Conservation (phyloP, 2,113 vertebrate species). For the Syrmaticus mikado region DNA sequence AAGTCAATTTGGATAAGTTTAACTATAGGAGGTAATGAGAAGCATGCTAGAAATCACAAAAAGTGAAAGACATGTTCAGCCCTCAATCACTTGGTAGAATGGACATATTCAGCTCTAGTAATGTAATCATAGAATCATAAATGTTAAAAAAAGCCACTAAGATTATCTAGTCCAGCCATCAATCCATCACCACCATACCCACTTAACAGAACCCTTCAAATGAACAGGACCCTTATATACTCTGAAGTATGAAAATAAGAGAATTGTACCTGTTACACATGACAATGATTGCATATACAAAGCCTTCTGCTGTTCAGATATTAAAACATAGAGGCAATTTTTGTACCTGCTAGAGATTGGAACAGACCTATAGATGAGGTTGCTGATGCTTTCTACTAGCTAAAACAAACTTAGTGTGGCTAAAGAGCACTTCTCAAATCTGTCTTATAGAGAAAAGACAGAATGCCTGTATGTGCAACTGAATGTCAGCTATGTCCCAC, state of each 20-base stretch:
- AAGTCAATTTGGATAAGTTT: neutral
- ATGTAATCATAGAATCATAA: neutral
- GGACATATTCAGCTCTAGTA: neutral
- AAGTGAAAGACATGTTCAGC: neutral
- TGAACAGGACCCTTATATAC: neutral
- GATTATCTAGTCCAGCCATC: too few relatives aligned
- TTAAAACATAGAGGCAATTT: neutral
- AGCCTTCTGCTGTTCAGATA: neutral
- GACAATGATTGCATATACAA: neutral
- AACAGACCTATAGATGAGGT: neutral
- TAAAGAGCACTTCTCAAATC: neutral
- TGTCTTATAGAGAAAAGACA: neutral
- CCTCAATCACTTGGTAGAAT: accelerated
- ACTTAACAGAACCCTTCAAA: neutral
- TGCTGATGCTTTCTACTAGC: neutral
- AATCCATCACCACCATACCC: too few relatives aligned
- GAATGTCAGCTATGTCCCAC: neutral
- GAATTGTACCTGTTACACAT: neutral
- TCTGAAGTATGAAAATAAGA: neutral
- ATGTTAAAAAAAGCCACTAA: too few relatives aligned
- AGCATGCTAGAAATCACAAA: neutral
- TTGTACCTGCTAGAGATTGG: neutral
- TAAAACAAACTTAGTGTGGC: neutral
- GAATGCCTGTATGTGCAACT: neutral
- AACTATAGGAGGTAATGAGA: neutral